Conservation (phyloP, 2,888 invertebrate species). For the Dryomyza anilis region DNA sequence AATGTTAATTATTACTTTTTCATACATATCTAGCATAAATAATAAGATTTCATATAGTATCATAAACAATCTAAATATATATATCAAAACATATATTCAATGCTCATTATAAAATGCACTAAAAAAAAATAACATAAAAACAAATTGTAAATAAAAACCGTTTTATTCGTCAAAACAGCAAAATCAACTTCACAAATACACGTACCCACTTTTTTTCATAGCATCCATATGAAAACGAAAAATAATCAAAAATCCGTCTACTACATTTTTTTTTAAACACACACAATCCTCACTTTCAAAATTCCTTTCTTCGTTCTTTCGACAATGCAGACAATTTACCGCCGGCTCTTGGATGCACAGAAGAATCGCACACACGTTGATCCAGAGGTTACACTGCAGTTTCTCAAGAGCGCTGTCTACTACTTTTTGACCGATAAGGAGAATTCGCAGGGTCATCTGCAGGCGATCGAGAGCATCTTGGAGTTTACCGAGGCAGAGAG, state of each 20-base stretch:
- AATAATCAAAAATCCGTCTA: not conserved
- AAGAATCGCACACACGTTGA: slow-evolving; percentile 76
- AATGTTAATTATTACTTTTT: slow-evolving; percentile 8
- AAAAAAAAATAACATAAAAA: not conserved
- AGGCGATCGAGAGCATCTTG: slow-evolving; percentile 88
- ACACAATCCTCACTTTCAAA: slow-evolving; percentile 6
- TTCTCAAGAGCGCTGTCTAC: slow-evolving; percentile 90
- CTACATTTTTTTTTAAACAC: not conserved
- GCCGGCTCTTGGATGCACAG: slow-evolving; percentile 79
- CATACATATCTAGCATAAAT: not conserved
- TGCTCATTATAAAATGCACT: not conserved
- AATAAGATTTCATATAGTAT: not conserved
- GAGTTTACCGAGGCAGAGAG: slow-evolving; percentile 85
- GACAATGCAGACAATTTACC: slow-evolving; percentile 79
- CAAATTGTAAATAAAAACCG: not conserved
- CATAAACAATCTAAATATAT: not conserved
- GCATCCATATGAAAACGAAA: not conserved
- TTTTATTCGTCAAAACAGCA: not conserved
- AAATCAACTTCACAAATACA: not conserved
- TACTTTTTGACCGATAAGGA: slow-evolving; percentile 90
- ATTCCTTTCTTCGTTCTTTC: too few species aligned
- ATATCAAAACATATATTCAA: not conserved
- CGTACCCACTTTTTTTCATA: not conserved
- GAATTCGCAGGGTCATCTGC: slow-evolving; percentile 83
- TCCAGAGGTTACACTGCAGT: slow-evolving; percentile 90